Conservation (phyloP, 2,888 invertebrate genomes). For the Dorcus hopei region DNA sequence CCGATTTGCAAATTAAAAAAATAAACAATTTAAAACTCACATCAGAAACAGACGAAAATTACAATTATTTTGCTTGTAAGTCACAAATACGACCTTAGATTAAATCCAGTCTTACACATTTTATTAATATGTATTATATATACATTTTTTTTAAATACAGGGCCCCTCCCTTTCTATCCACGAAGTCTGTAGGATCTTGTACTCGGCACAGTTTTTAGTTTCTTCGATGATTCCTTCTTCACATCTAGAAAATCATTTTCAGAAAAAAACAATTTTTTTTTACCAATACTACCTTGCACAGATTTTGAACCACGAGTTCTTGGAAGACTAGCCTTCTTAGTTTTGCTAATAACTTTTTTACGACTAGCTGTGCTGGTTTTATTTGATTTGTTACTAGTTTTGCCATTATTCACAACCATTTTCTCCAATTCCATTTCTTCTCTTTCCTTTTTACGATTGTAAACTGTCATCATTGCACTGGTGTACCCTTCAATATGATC, state of each 20-base stretch:
- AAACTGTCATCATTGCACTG: constrained; percentile 56
- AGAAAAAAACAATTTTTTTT: not conserved
- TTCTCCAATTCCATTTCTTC: constrained; percentile 30
- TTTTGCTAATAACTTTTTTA: not conserved
- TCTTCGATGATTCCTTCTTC: constrained; percentile 12
- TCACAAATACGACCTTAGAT: too few species aligned
- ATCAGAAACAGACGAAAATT: too few species aligned
- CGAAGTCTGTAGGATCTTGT: constrained; percentile 36
- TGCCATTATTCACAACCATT: constrained; percentile 1
- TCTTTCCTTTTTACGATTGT: constrained; percentile 52
- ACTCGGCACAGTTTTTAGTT: constrained; percentile 26
- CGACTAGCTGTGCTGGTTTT: not conserved
- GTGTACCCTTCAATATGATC: constrained; percentile 51
- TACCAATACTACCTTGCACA: not conserved
- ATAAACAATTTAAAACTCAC: too few species aligned
- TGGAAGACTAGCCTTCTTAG: not conserved
- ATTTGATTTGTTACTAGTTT: not conserved
- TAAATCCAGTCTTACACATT: too few species aligned
- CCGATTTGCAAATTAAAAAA: too few species aligned
- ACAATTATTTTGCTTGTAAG: too few species aligned
- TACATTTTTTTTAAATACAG: too few species aligned
- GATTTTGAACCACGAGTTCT: constrained; percentile 3
- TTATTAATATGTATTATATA: too few species aligned
- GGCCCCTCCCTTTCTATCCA: constrained; percentile 24
- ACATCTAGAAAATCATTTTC: constrained; percentile 3